Base-by-base conservation (phyloP, 1,140 invertebrate genomes). In the Drosophila kurseongensis region DNA sequence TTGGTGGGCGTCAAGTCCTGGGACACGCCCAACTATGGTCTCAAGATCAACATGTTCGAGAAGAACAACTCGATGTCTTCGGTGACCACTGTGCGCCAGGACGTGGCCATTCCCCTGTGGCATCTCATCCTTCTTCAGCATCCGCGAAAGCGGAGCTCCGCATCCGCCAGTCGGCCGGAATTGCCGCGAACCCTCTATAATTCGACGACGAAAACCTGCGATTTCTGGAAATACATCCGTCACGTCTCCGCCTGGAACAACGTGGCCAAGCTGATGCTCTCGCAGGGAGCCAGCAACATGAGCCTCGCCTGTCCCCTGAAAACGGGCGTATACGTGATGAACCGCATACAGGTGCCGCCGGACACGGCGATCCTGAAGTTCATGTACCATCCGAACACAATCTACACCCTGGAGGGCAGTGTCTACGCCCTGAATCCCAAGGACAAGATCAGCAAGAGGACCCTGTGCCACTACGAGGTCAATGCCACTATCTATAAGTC, bases 301-400 rank as follows among this genome's bases (percentile, higher is more conserved):
- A 91, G 90, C 9, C 35, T 91, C 3, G 77, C 61, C 7, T 91
- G 90, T 27, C 90, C 90, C 0, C 51, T 91, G 0, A 80, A 78
- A n/a, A 16, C 35, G 6, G 90, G 90, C 44, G 76, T 68, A 12
- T 91, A 91, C 60, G 61, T 71, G 12, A 78, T 91, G 82, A 86
- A 88, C 18, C 56, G 78, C 14, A 86, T 91, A 1, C 77, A 81
- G 27, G 75, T 91, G 44, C 90, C 90, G 10, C 81, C 84, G 13
- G 90, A 91, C 47, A 90, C 82, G 23, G 55, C 81, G 2, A 18
- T 91, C 5, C 36, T 91, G 1, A 91, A 88, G 67, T 91, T 81
- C 7, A 91, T 91, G 90, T 91, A 91, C 23, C 77, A 85, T 14
- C 84, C 90, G 5, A 91, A 91, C 35, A 86, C 89, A 4, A 16